These are phyloP conservation scores for Gymnopithys bicolor DNA, from an alignment of 2,797 vertebrate genomes.

Conservation along the genomic window DNA sequence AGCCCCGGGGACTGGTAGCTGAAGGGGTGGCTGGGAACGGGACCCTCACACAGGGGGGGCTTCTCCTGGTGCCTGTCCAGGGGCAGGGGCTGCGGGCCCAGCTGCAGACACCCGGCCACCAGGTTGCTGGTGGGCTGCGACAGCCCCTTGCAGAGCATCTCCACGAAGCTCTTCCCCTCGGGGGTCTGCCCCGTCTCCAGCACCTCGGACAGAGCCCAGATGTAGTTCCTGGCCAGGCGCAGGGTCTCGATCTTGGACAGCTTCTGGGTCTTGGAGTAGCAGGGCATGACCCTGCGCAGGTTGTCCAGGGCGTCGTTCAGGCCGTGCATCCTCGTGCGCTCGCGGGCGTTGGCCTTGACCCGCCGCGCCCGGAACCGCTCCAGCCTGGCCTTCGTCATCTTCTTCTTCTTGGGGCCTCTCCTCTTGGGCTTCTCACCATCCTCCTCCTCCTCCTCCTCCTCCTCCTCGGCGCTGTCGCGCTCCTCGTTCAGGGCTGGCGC, in stretches of 20 bases:
- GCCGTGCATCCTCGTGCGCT: slow-evolving; percentile 94
- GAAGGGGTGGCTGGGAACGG: slow-evolving; percentile 79
- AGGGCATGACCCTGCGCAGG: slow-evolving; percentile 94
- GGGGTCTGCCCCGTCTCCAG: slow-evolving; percentile 89
- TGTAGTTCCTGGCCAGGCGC: slow-evolving; percentile 94
- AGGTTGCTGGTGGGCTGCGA: slow-evolving; percentile 97
- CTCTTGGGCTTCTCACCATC: slow-evolving; percentile 90
- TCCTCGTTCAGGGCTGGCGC: slow-evolving; percentile 68
- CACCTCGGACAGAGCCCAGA: slow-evolving; percentile 97
- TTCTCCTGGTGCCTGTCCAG: slow-evolving; percentile 90
- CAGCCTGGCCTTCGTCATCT: slow-evolving; percentile 95
- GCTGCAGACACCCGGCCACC: slow-evolving; percentile 93
- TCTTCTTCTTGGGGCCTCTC: slow-evolving; percentile 97
- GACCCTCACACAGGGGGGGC: slow-evolving; percentile 71
- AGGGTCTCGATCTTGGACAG: slow-evolving; percentile 97
- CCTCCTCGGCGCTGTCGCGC: slow-evolving; percentile 77
- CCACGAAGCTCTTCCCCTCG: slow-evolving; percentile 90
- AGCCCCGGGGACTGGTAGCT: slow-evolving; percentile 93
- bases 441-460: slow-evolving; percentile 75
- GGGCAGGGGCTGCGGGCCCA: slow-evolving; percentile 84
- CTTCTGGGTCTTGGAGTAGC: slow-evolving; percentile 97
- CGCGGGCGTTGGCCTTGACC: slow-evolving; percentile 94
- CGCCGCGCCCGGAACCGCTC: slow-evolving; percentile 90
- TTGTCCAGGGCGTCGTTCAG: slow-evolving; percentile 94
- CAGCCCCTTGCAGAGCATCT: slow-evolving; percentile 96